Percentiles rank a stretch among this genome's conserved stretches.
Conservation (phyloP, 92 coral and sea anemone species). For the Pocillopora meandrina region DNA sequence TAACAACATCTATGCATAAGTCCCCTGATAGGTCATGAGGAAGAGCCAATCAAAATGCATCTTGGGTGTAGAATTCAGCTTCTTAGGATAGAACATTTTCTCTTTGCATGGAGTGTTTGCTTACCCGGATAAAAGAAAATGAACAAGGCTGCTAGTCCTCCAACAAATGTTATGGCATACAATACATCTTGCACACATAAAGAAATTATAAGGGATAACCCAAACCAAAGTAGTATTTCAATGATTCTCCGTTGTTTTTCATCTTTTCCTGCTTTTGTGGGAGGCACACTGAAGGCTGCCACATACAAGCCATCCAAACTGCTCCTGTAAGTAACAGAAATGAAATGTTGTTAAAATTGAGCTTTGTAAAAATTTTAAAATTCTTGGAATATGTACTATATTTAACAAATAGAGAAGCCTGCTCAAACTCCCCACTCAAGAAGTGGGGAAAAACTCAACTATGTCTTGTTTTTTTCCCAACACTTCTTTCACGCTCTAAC, state of each 20-base stretch:
- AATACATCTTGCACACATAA: constrained; percentile 68
- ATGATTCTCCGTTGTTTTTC: constrained; percentile 64
- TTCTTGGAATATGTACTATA: not conserved
- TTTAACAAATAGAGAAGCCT: too few species aligned
- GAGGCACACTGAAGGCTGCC: constrained; percentile 70
- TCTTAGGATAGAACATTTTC: too few species aligned
- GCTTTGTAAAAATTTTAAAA: too few species aligned
- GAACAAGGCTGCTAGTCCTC: constrained; percentile 93
- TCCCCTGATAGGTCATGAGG: too few species aligned
- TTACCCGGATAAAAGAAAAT: constrained; percentile 89
- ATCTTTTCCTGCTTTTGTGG: constrained; percentile 57
- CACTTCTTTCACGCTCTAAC: too few species aligned
- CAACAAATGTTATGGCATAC: constrained; percentile 84
- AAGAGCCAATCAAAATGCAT: too few species aligned
- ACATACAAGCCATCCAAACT: constrained; percentile 85
- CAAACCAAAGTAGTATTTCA: constrained; percentile 81
- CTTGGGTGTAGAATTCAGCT: too few species aligned
- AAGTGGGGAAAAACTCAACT: too few species aligned
- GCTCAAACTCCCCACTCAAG: too few species aligned
- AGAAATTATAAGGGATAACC: constrained; percentile 59
- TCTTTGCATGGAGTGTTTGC: not conserved
- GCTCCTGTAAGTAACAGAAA: constrained; percentile 54
- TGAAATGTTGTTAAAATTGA: not conserved
- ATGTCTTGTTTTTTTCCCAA: too few species aligned
- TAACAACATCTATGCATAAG: too few species aligned